A percentile compares a stretch with the other conserved stretches of the same genome.
These are phyloP conservation scores for Cephalopachus bancanus DNA, from an alignment of 2,797 vertebrate species.

Conservation along the genomic window DNA sequence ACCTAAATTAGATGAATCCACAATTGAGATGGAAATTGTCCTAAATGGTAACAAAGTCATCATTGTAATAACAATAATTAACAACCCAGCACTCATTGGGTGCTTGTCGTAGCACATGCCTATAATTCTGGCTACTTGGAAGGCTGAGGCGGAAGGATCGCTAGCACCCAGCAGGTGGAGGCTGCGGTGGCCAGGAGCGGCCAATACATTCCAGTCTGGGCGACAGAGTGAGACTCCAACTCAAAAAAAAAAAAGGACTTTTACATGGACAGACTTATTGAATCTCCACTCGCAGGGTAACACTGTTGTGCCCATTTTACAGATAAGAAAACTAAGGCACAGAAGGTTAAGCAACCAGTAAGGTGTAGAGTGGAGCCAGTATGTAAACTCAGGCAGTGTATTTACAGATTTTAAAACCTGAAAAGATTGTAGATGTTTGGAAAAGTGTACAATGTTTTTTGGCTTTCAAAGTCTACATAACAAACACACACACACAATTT, in stretches of 20 bases:
- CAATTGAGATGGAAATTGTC: neutral
- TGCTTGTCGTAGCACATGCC: neutral
- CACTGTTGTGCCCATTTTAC: neutral
- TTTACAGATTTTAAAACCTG: conserved; percentile 43
- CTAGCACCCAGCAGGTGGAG: too few relatives aligned
- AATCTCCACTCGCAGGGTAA: neutral
- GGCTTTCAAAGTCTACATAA: conserved; percentile 35
- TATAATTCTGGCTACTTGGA: too few relatives aligned
- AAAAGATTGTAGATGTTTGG: neutral
- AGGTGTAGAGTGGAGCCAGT: neutral
- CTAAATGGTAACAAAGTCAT: neutral
- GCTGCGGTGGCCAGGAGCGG: too few relatives aligned
- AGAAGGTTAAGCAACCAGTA: neutral
- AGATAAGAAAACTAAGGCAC: neutral
- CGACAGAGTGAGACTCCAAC: too few relatives aligned
- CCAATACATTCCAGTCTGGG: too few relatives aligned
- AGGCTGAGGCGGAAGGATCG: too few relatives aligned
- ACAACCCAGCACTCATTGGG: neutral
- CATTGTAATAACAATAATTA: neutral
- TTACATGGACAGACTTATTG: neutral
- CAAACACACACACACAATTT: neutral
- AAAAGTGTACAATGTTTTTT: neutral
- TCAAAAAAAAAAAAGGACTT: neutral
- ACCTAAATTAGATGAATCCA: neutral
- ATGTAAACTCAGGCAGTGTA: neutral